Base-by-base conservation (phyloP, 2,113 vertebrate species). In the Puntigrus tetrazona region DNA sequence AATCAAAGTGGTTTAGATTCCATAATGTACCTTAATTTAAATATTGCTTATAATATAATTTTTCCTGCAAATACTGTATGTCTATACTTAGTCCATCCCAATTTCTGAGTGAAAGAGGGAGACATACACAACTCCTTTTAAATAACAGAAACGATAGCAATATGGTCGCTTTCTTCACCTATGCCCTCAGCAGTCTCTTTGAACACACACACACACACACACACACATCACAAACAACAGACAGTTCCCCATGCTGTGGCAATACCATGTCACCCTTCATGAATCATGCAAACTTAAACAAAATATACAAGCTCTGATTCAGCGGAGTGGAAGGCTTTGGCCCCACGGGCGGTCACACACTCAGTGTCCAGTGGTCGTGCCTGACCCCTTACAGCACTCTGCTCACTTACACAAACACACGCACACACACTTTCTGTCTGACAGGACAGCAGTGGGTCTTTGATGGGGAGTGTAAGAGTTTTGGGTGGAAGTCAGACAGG, bases 271-370 rank as follows among this genome's bases (percentile, higher is more conserved):
- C 80, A 92, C 91, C 89, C 92, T 95, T 95, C 93, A 95, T 96
- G 91, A 96, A 97, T 96, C 95, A 96, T 96, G 91, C 93, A 96
- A n/a, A 93, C 93, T 93, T 94, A 93, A 96, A 94, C 92, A 96
- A 96, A n/a, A 95, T 93, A 92, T 94, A 94, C 92, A 94, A 90
- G 90, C 94, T 93, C 88, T 83, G 81, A 90, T 87, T 92, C 91
- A 91, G 88, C 92, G 41, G 34, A 92, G 92, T 91, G 91, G 92
- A 94, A 94, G 89, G 89, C 90, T 57, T 93, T 93, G 93, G 93
- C 91, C 93, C 92, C 79, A 88, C 92, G 90, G 92, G 89, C 92
- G 88, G 50, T 57, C 81, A 11, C 73, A 74, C 41, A 69, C 78
- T 73, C 57, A 31, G 77, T 74, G 73, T 73, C 63, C 83, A 81